These are phyloP conservation scores for Scyliorhinus canicula DNA, from an alignment of 2,797 vertebrate species.

Conservation along the genomic window DNA sequence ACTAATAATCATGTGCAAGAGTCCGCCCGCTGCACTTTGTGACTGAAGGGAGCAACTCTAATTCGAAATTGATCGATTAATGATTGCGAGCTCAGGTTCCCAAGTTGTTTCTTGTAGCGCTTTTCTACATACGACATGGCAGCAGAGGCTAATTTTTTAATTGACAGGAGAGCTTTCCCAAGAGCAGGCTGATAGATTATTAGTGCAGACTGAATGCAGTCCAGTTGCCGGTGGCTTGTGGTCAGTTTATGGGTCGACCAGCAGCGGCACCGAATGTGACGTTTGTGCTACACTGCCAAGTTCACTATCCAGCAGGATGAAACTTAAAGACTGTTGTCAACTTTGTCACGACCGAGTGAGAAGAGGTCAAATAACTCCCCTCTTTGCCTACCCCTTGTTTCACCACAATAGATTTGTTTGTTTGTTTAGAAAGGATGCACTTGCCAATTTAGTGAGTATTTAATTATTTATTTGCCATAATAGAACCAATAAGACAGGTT, in stretches of 20 bases:
- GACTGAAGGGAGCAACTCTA: not conserved
- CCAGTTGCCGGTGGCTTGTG: not conserved
- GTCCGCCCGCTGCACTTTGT: too few species aligned
- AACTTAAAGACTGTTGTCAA: not conserved
- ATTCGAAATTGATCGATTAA: not conserved
- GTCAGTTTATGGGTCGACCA: not conserved
- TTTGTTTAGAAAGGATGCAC: too few species aligned
- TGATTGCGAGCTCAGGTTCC: not conserved
- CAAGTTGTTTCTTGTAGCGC: not conserved
- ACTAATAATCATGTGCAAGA: not conserved
- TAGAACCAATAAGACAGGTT: too few species aligned
- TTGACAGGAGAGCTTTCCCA: not conserved
- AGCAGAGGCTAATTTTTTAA: slow-evolving; percentile 7
- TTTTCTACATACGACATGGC: not conserved
- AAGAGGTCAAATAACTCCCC: too few species aligned
- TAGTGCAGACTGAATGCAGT: not conserved
- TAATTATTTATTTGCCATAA: too few species aligned
- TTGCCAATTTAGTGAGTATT: too few species aligned
- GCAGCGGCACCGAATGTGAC: not conserved
- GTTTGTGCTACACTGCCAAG: not conserved
- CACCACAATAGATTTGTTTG: too few species aligned
- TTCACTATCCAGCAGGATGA: not conserved
- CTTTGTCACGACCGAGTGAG: too few species aligned
- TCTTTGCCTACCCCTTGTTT: too few species aligned
- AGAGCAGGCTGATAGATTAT: not conserved